phyloP scores from a whole-genome alignment of 2,888 invertebrate genomes.

The Ischnus inquisitorius region DNA sequence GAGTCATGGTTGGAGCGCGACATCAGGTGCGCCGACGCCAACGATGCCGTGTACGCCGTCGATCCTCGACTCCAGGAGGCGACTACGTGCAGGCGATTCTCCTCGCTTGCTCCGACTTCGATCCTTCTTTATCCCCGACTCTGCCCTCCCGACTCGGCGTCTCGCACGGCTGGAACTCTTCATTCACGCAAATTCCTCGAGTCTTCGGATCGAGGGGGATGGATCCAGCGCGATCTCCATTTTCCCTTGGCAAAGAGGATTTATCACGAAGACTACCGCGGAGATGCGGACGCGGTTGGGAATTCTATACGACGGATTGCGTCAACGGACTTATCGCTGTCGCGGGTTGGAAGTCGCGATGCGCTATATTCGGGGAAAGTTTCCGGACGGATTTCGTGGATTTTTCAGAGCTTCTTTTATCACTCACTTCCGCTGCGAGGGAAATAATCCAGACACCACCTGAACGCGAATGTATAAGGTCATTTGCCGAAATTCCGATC shows the following conservation, averaged over 20 bases:
- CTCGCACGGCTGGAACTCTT: slow-evolving; percentile 49
- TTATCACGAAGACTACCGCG: slow-evolving; percentile 46
- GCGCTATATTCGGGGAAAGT: not conserved
- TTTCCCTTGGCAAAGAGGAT: slow-evolving; percentile 47
- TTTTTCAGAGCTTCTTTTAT: too few species aligned
- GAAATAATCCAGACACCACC: too few species aligned
- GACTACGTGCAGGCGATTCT: slow-evolving; percentile 17
- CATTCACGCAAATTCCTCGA: slow-evolving; percentile 55
- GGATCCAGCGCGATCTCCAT: slow-evolving; percentile 51
- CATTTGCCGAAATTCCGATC: too few species aligned
- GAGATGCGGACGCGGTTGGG: slow-evolving; percentile 37
- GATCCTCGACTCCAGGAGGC: slow-evolving; percentile 58
- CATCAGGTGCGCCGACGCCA: slow-evolving; percentile 68
- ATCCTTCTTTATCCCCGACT: slow-evolving; percentile 14
- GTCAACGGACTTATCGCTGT: not conserved
- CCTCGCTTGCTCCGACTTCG: slow-evolving; percentile 35
- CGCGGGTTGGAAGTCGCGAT: not conserved
- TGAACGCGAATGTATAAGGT: too few species aligned
- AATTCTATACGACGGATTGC: slow-evolving; percentile 36
- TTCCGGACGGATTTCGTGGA: not conserved
- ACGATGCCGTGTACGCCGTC: slow-evolving; percentile 51
- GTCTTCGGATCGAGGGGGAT: slow-evolving; percentile 35
- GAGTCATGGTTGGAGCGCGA: slow-evolving; percentile 22
- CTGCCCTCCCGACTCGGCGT: slow-evolving; percentile 20
- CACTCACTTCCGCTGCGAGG: too few species aligned